Percentiles rank a stretch among this genome's conserved stretches.
phyloP scores from a whole-genome alignment of 92 coral and sea anemone species.

The Plumapathes pennacea region DNA sequence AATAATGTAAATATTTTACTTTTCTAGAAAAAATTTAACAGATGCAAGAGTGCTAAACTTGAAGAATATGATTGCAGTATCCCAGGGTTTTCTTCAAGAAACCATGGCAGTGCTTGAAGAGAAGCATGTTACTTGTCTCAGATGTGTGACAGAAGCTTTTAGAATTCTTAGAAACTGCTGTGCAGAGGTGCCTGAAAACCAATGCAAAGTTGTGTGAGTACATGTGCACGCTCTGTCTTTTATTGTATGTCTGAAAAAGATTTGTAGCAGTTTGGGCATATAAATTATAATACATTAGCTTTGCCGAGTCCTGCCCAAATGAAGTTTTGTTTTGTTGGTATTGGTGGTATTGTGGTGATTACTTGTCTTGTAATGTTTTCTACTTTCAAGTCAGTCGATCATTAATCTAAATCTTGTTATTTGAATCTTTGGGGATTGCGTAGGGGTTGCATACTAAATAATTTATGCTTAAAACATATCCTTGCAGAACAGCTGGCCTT shows the following conservation, averaged over 20 bases:
- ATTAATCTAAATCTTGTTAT: too few species aligned
- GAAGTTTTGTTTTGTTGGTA: too few species aligned
- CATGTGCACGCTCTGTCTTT: too few species aligned
- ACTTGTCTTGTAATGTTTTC: neutral
- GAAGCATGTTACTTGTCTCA: constrained; percentile 2
- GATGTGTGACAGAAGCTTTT: constrained; percentile 55
- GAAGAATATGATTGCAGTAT: constrained; percentile 13
- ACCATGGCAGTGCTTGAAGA: constrained; percentile 1
- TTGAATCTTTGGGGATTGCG: too few species aligned
- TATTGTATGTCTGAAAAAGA: neutral
- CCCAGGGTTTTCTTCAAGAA: constrained; percentile 4
- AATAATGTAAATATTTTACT: too few species aligned
- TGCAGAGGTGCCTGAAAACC: constrained; percentile 65
- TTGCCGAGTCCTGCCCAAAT: too few species aligned
- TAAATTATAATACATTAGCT: too few species aligned
- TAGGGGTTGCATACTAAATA: neutral
- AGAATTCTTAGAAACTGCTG: constrained; percentile 86
- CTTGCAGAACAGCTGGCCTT: constrained; percentile 41
- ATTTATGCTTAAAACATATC: neutral
- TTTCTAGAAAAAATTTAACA: constrained; percentile 3
- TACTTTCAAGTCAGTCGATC: neutral
- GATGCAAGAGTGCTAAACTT: constrained; percentile 1
- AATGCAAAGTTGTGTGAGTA: constrained; percentile 63
- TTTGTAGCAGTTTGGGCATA: too few species aligned
- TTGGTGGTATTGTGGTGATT: too few species aligned